Base-by-base conservation (phyloP, 37 sponge, comb jelly and placozoan genomes). In the Diacarnus erythraeanus region DNA sequence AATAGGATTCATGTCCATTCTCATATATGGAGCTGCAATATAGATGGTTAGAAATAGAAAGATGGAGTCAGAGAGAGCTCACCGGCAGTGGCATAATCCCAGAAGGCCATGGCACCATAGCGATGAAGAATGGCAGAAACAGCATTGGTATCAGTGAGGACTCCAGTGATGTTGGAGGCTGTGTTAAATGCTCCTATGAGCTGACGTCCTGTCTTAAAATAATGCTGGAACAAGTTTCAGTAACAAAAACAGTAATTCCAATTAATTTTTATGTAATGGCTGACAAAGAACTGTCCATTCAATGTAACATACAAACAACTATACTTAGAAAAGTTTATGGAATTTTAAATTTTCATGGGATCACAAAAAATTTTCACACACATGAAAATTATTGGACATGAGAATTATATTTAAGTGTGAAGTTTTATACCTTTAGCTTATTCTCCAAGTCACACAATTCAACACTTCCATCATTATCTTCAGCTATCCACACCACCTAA, bases 21-120 rank as follows among this genome's bases (percentile, higher is more conserved):
- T 84, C 27, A 75, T 56, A 60, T 88, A 90, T 12, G 95, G 95
- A 65, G 88, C 95, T 77, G 64, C 61, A 47, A 69, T 8, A 18
- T 30, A 36, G 69, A n/a, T 27, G 64, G 18, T 27, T 63, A 30
- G 20, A 59, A 80, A 20, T 20, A 31, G 69, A 4, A 69, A 37
- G 35, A 25, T 30, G 36, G 47, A 12, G 59, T 40, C 2, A 18
- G 15, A 64, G 3, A 37, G 2, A 1, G 41, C 59, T 34, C 59
- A 93, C 93, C 93, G 68, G 86, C 89, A 36, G 89, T 89, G 26
- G 94, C 94, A 83, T 87, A 94, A 75, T 94, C 94, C 91, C 91
- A 94, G 71, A 94, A 83, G 33, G 88, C 79, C 83, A 94, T 77
- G 1, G 77, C 90, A 6, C 86, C 79, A 65, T 94, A 87, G 3